A percentile compares a stretch with the other conserved stretches of the same genome.
Evolutionary conservation across 2,888 invertebrate species (phyloP).

Genomic region (Apamea epomidion): DNA sequence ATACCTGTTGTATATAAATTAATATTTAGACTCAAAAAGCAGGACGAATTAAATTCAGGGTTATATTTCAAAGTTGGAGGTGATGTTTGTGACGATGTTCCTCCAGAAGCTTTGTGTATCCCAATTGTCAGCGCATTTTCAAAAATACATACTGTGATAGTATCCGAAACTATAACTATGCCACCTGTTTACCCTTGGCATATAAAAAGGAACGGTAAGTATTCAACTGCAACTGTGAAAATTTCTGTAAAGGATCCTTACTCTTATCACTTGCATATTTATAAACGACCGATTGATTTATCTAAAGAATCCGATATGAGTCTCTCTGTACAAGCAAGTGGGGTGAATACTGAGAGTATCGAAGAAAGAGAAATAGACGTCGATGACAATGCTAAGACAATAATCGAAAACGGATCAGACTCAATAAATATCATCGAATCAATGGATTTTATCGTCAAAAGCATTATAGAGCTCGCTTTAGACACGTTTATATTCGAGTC

Average conservation of each 20-base stretch:
- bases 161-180: constrained; percentile 75
- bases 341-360: constrained; percentile 71
- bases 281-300: constrained; percentile 72
- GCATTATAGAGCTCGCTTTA: constrained; percentile 74
- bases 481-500: constrained; percentile 78
- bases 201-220: constrained; percentile 70
- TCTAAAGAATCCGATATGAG: constrained; percentile 57
- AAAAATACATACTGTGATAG: constrained; percentile 62
- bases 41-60: constrained; percentile 71
- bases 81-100: constrained; percentile 64
- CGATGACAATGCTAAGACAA: constrained; percentile 5
- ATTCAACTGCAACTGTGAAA: constrained; percentile 73
- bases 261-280: constrained; percentile 76
- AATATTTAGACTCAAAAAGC: constrained; percentile 72
- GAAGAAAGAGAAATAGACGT: constrained; percentile 57
- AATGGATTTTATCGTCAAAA: constrained; percentile 69
- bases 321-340: constrained; percentile 68
- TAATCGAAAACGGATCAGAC: constrained; percentile 42
- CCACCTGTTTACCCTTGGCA: constrained; percentile 82
- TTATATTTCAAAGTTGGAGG: constrained; percentile 79
- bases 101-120: constrained; percentile 74
- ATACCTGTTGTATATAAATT: constrained; percentile 75
- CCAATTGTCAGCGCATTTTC: constrained; percentile 74
- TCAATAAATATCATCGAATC: constrained; percentile 63
- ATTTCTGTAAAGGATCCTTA: constrained; percentile 72